Percentiles rank a stretch among this genome's conserved stretches.
These are phyloP conservation scores for Bombus pascuorum DNA, from an alignment of 1,140 invertebrate genomes.

Conservation along the genomic window DNA sequence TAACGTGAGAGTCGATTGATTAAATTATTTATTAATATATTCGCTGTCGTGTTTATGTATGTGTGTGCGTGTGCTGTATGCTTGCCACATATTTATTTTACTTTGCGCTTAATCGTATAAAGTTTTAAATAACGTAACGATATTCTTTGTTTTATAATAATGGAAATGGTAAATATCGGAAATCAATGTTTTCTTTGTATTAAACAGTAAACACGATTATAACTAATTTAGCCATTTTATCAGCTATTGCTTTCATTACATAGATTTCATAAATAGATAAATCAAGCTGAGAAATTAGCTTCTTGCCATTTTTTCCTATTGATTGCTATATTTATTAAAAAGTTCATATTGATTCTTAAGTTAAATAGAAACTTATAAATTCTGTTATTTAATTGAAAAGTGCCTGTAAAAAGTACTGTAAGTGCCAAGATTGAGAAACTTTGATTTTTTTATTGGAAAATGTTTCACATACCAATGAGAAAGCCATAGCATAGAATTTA, in stretches of 20 bases:
- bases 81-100: conserved; percentile 15
- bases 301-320: not conserved
- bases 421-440: no score
- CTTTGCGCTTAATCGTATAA: not conserved
- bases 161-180: not conserved
- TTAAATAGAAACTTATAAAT: not conserved
- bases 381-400: no score
- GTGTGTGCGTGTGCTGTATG: conserved; percentile 13
- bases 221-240: not conserved
- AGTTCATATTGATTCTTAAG: not conserved
- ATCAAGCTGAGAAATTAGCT: not conserved
- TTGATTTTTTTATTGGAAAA: no score
- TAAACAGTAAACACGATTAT: not conserved
- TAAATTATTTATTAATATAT: conserved; percentile 49
- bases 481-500: no score
- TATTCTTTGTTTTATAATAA: not conserved
- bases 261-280: not conserved
- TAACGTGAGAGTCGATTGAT: conserved; percentile 66
- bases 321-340: not conserved
- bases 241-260: not conserved
- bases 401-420: no score
- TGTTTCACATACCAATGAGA: no score
- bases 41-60: conserved; percentile 21
- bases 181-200: not conserved
- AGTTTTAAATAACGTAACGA: not conserved